phyloP scores from a whole-genome alignment of 2,888 invertebrate genomes.

The Thymelicus sylvestris region DNA sequence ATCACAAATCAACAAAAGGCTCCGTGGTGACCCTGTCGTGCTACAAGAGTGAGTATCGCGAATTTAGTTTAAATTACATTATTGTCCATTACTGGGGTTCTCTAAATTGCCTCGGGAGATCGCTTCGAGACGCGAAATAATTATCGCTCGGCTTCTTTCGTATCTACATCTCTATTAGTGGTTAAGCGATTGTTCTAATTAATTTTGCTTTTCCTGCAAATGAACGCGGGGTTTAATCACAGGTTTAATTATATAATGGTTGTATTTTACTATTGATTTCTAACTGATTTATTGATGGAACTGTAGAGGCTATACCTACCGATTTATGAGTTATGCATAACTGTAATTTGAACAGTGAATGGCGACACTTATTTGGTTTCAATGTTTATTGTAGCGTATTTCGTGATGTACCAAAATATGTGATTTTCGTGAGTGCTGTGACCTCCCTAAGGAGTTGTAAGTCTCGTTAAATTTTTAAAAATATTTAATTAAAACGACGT shows the following conservation, averaged over 20 bases:
- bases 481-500: no score
- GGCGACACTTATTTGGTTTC: no score
- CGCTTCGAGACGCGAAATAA: constrained; percentile 6
- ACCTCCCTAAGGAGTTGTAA: no score
- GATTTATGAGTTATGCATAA: no score
- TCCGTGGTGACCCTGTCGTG: constrained; percentile 85
- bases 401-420: no score
- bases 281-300: no score
- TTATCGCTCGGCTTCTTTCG: constrained; percentile 16
- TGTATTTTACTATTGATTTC: constrained; percentile 12
- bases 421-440: no score
- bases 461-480: no score
- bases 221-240: not conserved
- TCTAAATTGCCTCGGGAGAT: not conserved
- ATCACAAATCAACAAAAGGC: constrained; percentile 84
- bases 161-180: not conserved
- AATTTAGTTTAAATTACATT: constrained; percentile 13
- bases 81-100: constrained; percentile 19
- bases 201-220: not conserved
- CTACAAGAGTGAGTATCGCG: constrained; percentile 84
- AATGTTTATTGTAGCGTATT: no score
- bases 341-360: no score
- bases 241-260: not conserved
- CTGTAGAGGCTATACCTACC: no score
- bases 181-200: not conserved